phyloP scores from a whole-genome alignment of 2,888 invertebrate species.

The Drosophila pseudotakahashii region DNA sequence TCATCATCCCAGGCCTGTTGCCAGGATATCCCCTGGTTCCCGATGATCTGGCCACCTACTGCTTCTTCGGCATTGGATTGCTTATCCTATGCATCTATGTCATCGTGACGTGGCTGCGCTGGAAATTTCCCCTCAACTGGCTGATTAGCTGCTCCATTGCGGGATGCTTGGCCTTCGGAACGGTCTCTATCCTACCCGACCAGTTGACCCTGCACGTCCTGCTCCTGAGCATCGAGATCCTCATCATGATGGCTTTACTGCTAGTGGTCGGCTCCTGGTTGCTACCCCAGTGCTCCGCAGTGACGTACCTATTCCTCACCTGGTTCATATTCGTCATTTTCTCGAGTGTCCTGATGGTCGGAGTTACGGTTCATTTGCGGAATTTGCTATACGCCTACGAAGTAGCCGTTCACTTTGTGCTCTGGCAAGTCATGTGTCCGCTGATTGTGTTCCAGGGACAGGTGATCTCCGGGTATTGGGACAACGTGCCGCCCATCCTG shows the following conservation, averaged over 20 bases:
- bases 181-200: slow-evolving; percentile 20
- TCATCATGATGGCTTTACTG: slow-evolving; percentile 36
- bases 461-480: slow-evolving; percentile 49
- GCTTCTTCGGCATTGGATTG: slow-evolving; percentile 29
- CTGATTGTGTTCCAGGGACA: slow-evolving; percentile 55
- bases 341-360: not conserved
- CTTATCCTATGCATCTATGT: slow-evolving; percentile 36
- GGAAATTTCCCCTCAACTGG: slow-evolving; percentile 56
- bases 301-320: slow-evolving; percentile 14
- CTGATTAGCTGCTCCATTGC: slow-evolving; percentile 35
- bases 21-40: not conserved
- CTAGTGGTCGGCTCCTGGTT: slow-evolving; percentile 42
- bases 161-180: slow-evolving; percentile 37
- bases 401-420: not conserved
- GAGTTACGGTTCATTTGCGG: not conserved
- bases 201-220: not conserved
- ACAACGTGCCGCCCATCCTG: slow-evolving; percentile 17
- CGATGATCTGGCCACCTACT: not conserved
- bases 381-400: not conserved
- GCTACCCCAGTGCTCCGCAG: slow-evolving; percentile 10
- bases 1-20: slow-evolving; percentile 10
- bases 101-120: slow-evolving; percentile 34
- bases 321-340: not conserved
- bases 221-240: slow-evolving; percentile 31
- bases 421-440: slow-evolving; percentile 41